Conservation (phyloP, 1,140 invertebrate genomes). For the Sitobion miscanthi region DNA sequence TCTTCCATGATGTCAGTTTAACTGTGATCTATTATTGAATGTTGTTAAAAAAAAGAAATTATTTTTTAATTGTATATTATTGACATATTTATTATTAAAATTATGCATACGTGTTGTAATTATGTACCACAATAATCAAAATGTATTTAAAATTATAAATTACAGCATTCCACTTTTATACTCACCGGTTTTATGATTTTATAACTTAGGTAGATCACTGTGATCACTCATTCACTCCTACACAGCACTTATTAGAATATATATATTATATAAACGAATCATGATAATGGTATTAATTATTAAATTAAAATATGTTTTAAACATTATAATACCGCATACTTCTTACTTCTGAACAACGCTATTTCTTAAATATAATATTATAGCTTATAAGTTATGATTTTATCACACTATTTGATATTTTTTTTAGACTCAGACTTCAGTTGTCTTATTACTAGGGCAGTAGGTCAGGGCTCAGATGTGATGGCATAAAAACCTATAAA, state of each 20-base stretch:
- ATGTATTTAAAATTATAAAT: conserved; percentile 18
- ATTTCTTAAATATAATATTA: no score
- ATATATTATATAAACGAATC: background rate
- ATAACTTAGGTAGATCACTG: background rate
- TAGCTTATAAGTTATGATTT: no score
- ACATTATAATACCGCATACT: background rate
- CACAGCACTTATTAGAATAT: background rate
- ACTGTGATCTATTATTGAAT: conserved; percentile 51
- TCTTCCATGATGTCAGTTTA: conserved; percentile 35
- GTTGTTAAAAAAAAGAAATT: conserved; percentile 14
- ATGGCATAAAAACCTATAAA: no score
- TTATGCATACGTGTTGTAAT: background rate
- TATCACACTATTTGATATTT: no score
- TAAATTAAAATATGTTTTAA: background rate
- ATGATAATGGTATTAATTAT: background rate
- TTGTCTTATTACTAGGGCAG: no score
- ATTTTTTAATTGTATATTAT: conserved; percentile 37
- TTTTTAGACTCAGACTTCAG: no score
- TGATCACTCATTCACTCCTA: background rate
- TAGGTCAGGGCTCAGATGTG: no score
- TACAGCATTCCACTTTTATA: conserved; percentile 30
- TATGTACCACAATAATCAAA: conserved; percentile 29
- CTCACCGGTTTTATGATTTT: background rate
- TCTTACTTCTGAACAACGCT: no score
- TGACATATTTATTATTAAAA: conserved; percentile 33